Conservation (phyloP, 2,797 vertebrate genomes). For the Avahi laniger region DNA sequence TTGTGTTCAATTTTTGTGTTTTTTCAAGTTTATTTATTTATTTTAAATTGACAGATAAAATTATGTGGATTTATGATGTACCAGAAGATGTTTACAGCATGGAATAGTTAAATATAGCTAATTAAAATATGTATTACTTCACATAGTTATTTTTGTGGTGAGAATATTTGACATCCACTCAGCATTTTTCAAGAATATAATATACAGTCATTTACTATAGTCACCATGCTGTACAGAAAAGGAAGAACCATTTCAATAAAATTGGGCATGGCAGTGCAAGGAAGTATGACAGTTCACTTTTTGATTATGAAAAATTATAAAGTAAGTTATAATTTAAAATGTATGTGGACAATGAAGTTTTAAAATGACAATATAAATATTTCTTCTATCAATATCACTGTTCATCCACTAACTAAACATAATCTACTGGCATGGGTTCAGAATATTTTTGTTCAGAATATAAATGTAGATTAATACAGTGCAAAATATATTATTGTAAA, state of each 20-base stretch:
- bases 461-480: neutral
- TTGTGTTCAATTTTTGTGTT: no score
- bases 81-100: neutral
- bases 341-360: neutral
- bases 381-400: neutral
- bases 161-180: neutral
- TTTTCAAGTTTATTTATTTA: neutral
- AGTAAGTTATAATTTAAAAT: neutral
- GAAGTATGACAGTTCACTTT: neutral
- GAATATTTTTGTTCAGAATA: neutral
- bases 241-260: neutral
- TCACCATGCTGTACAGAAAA: neutral
- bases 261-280: neutral
- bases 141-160: neutral
- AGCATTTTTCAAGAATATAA: neutral
- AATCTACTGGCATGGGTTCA: neutral
- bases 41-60: neutral
- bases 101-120: neutral
- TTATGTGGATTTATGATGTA: neutral
- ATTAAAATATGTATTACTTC: neutral
- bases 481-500: conserved; percentile 22
- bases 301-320: neutral
- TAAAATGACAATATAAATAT: neutral
- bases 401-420: neutral
- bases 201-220: no score